Evolutionary conservation across 1,140 invertebrate species (phyloP).

Genomic region (Aplysia californica): DNA sequence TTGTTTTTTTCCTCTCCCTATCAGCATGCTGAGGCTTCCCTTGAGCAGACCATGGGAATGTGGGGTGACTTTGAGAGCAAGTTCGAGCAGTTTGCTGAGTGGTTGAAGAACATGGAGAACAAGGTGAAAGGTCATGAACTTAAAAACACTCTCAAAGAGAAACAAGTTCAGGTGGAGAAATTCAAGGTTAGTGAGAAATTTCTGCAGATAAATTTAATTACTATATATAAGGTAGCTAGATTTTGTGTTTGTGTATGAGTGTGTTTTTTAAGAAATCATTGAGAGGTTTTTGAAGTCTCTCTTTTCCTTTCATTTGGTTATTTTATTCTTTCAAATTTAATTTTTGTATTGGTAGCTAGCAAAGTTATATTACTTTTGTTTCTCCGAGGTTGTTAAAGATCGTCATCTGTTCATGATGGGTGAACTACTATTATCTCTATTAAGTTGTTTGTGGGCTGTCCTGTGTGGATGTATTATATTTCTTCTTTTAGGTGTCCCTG

Average conservation of each 20-base stretch:
- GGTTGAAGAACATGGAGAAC: constrained; percentile 86
- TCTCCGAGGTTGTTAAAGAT: too few relatives aligned
- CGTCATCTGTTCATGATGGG: too few relatives aligned
- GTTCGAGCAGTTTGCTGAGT: constrained; percentile 82
- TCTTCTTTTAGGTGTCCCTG: too few relatives aligned
- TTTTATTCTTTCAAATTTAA: constrained; percentile 1
- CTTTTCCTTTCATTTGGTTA: background rate
- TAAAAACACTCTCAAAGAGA: constrained; percentile 83
- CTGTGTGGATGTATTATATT: too few relatives aligned
- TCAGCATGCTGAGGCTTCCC: constrained; percentile 67
- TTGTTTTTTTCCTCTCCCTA: too few relatives aligned
- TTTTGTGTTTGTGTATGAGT: too few relatives aligned
- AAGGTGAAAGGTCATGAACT: constrained; percentile 87
- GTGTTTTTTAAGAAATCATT: background rate
- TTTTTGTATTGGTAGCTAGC: background rate
- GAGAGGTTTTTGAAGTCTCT: constrained; percentile 56
- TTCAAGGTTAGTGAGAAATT: constrained; percentile 76
- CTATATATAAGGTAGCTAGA: too few relatives aligned
- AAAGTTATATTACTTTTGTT: too few relatives aligned
- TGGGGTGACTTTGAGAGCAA: constrained; percentile 90
- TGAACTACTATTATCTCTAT: too few relatives aligned
- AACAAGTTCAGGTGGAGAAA: constrained; percentile 79
- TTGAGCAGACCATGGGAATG: constrained; percentile 80
- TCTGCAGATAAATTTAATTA: too few relatives aligned
- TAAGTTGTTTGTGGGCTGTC: too few relatives aligned